Percentiles rank a stretch among this genome's conserved stretches.
Evolutionary conservation across 2,113 vertebrate species (phyloP).

Genomic region (Malaclemys terrapin): DNA sequence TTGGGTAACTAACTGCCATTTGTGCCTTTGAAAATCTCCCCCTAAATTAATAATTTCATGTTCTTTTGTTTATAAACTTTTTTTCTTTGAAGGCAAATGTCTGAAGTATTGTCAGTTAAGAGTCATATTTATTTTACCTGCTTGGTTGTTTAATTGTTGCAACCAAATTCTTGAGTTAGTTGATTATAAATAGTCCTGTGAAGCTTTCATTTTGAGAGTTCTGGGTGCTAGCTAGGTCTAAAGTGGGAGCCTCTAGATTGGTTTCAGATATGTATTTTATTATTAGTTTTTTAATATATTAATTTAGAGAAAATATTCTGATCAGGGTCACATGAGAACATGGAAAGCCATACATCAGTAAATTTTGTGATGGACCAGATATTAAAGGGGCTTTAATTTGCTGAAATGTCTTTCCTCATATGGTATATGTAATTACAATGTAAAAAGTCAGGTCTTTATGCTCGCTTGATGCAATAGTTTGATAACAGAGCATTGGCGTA

Average conservation of each 20-base stretch:
- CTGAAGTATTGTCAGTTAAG: constrained; percentile 11
- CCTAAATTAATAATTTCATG: constrained; percentile 6
- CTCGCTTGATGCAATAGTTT: neutral
- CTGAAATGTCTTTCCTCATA: neutral
- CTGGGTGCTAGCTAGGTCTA: neutral
- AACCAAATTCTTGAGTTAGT: neutral
- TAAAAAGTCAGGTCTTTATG: neutral
- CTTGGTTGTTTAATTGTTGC: neutral
- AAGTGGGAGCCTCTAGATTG: neutral
- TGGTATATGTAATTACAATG: neutral
- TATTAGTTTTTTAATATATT: neutral
- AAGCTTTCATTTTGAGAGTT: constrained; percentile 6
- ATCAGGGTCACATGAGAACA: constrained; percentile 26
- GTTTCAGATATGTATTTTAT: constrained; percentile 20
- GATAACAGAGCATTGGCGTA: neutral
- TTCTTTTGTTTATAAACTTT: neutral
- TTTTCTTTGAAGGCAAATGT: constrained; percentile 1
- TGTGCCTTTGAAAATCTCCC: constrained; percentile 72
- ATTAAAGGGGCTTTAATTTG: constrained; percentile 35
- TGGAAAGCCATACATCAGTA: neutral
- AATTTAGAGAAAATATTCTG: constrained; percentile 14
- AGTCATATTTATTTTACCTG: neutral
- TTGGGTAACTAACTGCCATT: constrained; percentile 63
- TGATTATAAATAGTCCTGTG: neutral
- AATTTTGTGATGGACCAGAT: constrained; percentile 19